A percentile compares a stretch with the other conserved stretches of the same genome.
Conservation (phyloP, 2,797 vertebrate species). For the Lepilemur ruficaudatus region DNA sequence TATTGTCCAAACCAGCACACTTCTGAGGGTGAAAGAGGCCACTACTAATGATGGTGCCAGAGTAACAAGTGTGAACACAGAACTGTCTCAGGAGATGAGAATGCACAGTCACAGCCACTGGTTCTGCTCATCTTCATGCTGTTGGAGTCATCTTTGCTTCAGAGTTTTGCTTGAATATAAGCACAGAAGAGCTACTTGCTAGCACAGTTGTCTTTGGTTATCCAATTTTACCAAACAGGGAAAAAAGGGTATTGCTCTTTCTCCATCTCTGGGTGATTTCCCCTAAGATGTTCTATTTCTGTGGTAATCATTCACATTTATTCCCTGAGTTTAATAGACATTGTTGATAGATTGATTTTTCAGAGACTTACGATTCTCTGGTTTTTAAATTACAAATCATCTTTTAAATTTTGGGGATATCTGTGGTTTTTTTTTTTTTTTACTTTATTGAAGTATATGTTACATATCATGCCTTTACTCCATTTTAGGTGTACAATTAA, state of each 20-base stretch:
- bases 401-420: background rate
- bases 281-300: constrained; percentile 75
- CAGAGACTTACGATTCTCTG: constrained; percentile 62
- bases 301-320: constrained; percentile 74
- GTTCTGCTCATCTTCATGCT: background rate
- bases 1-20: background rate
- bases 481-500: too few relatives aligned
- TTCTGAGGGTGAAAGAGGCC: background rate
- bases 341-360: constrained; percentile 71
- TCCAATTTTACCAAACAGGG: background rate
- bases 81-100: background rate
- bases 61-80: background rate
- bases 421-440: background rate
- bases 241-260: constrained; percentile 47
- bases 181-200: background rate
- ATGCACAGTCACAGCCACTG: background rate
- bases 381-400: background rate
- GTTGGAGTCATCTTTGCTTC: background rate
- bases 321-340: constrained; percentile 68
- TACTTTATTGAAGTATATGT: too few relatives aligned
- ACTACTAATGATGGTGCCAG: background rate
- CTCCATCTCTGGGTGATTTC: constrained; percentile 71
- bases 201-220: background rate
- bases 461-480: too few relatives aligned
- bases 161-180: background rate